phyloP scores from a whole-genome alignment of 2,113 vertebrate genomes.

The Alectura lathami region DNA sequence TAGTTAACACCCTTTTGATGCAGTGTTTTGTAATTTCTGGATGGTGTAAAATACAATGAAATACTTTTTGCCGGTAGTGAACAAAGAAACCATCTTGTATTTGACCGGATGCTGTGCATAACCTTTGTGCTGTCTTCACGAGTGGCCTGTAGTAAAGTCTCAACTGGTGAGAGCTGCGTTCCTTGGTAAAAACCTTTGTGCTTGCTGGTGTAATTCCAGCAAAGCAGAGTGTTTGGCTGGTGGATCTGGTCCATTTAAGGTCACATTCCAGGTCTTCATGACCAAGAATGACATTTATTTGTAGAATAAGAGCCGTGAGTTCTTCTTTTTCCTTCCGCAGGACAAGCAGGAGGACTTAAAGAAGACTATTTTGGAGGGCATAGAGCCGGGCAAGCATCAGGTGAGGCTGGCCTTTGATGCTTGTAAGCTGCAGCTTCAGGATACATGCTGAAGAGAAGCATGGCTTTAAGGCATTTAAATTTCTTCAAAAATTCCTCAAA shows the following conservation, averaged over 20 bases:
- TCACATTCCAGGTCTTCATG: slow-evolving; percentile 68
- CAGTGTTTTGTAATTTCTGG: background rate
- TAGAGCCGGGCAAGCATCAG: slow-evolving; percentile 71
- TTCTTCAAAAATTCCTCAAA: background rate
- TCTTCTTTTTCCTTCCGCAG: slow-evolving; percentile 75
- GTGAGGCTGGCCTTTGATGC: slow-evolving; percentile 72
- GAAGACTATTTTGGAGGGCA: slow-evolving; percentile 73
- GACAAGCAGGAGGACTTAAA: slow-evolving; percentile 71
- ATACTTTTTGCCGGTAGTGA: background rate
- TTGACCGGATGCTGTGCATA: background rate
- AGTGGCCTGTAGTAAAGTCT: background rate
- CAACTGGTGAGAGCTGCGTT: background rate
- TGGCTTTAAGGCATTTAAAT: slow-evolving; percentile 41
- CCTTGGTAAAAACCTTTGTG: background rate
- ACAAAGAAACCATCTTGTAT: background rate
- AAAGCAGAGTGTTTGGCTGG: slow-evolving; percentile 15
- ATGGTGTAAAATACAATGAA: background rate
- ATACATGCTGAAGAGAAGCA: slow-evolving; percentile 26
- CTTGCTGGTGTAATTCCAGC: slow-evolving; percentile 7
- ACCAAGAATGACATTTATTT: slow-evolving; percentile 46
- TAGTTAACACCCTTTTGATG: background rate
- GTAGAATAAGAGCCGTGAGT: slow-evolving; percentile 68
- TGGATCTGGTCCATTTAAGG: slow-evolving; percentile 2
- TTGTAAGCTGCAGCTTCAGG: slow-evolving; percentile 66
- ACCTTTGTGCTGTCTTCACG: background rate